Conservation (phyloP, 2,888 invertebrate genomes). For the Microctonus aethiopoides region DNA sequence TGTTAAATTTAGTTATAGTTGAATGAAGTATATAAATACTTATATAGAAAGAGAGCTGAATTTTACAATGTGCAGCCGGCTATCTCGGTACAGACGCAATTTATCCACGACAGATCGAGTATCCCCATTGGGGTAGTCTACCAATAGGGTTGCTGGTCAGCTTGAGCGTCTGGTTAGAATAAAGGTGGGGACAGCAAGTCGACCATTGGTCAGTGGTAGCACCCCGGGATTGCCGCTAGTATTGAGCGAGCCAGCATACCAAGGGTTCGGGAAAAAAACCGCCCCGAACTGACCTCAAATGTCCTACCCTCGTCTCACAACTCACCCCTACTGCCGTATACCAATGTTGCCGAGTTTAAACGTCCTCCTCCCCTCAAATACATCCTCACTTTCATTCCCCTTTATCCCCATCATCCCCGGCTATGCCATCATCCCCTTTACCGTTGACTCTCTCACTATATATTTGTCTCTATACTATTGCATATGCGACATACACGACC, state of each 20-base stretch:
- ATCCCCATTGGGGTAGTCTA: constrained; percentile 52
- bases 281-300: constrained; percentile 67
- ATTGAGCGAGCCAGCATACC: constrained; percentile 37
- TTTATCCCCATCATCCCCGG: constrained; percentile 28
- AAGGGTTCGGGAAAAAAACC: constrained; percentile 65
- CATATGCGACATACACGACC: constrained; percentile 38
- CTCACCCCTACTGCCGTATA: constrained; percentile 54
- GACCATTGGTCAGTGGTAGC: constrained; percentile 64
- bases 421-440: constrained; percentile 40
- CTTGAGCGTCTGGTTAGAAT: constrained; percentile 35
- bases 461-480: constrained; percentile 19
- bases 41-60: constrained; percentile 7
- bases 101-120: constrained; percentile 34
- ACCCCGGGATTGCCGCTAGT: constrained; percentile 29
- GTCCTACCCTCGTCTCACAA: constrained; percentile 65
- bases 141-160: constrained; percentile 65
- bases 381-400: neutral
- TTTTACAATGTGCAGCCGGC: constrained; percentile 12
- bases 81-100: constrained; percentile 51
- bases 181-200: constrained; percentile 59
- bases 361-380: too few relatives aligned
- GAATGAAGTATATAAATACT: neutral
- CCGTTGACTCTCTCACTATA: constrained; percentile 43
- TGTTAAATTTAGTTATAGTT: constrained; percentile 62
- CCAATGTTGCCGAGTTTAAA: constrained; percentile 40